Evolutionary conservation across 53 echinoderm and acorn worm species (phyloP), one percentile per base, ranked within the genome.

Genomic region (Echinometra lucunter): DNA sequence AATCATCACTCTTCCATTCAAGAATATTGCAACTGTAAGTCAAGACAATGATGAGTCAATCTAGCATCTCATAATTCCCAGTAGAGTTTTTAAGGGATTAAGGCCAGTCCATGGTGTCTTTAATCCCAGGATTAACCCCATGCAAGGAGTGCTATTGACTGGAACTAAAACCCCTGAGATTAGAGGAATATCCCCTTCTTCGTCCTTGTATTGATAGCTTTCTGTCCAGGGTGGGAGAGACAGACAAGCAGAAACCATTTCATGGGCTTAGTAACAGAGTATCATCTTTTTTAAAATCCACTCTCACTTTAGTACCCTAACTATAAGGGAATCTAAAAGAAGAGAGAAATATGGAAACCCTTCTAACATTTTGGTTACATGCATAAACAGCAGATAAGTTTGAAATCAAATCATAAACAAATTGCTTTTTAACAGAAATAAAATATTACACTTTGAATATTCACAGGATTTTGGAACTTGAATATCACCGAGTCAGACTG

Each of bases 21-120:
- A 37, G 40, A 18, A 37, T 19, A 58, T 58, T 58, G 21, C 11
- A 70, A 34, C 32, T 10, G 70, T 6, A 27, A 70, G 10, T 75
- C 75, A 75, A n/a, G 45, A 83, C 85, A 83, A 83, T 83, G 8
- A n/a, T 11, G 13, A 83, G 85, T 83, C 85, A 83, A 83, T 83
- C 85, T n/a, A 27, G 27, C 85, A 49, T 83, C 45, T 47, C 44
- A n/a, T 49, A 45, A 83, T 45, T 42, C 85, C 85, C 37, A 47
- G 49, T 49, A 28, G 85, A 83, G 47, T 7, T 2, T 15, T 34
- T 28, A 40, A 0, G 49, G 42, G 45, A 27, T 83, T n/a, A 49
- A 49, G 42, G 28, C 25, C 8, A 30, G 85, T 45, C 80, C 44
- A 40, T 3, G 0, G 42, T 80, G 40, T 80, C 85, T 49, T 83